Evolutionary conservation across 2,113 vertebrate species (phyloP), one percentile per base, ranked within the genome.

Genomic region (Cyanocitta stelleri): DNA sequence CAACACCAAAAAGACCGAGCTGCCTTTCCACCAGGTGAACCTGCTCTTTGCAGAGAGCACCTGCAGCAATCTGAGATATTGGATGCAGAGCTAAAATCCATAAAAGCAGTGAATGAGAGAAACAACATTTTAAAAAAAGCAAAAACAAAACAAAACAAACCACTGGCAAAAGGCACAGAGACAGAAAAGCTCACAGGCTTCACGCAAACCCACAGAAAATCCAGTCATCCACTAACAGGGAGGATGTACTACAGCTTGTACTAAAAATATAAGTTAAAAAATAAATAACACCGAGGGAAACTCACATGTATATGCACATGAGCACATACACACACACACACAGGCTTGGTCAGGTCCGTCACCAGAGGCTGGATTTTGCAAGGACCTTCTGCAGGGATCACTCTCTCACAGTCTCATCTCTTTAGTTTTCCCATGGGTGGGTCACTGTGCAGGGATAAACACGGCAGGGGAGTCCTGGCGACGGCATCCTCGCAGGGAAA

Each of bases 161-260:
- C 19, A 10, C 67, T 90, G 89, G 87, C 78, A 93, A 96, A 96
- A 96, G 96, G 96, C 96, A 96, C 96, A 89, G 86, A 95, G 81
- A 93, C 86, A 90, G 88, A 92, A 96, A 94, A 94, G 67, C 64
- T 74, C 64, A 71, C 0, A 44, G 90, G 68, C 73, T 92, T 88
- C 88, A 93, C 11, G 0, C 79, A 75, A 84, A 84, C 33, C 4
- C 4, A 73, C 4, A 3, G 87, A 83, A 90, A 92, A 49, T 51
- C 39, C 32, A 15, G 52, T n/a, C 48, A 32, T 54, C 69, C 71
- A 29, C 39, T 11, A 29, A 75, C 20, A 68, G 76, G 49, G 52
- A 92, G n/a, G 64, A 33, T 6, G 52, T 37, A 43, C 21, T 86
- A 71, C 41, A 66, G 72, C 35, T 59, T 52, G 72, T 39, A 72